Conservation (phyloP, 2,113 vertebrate species). For the Origma solitaria region DNA sequence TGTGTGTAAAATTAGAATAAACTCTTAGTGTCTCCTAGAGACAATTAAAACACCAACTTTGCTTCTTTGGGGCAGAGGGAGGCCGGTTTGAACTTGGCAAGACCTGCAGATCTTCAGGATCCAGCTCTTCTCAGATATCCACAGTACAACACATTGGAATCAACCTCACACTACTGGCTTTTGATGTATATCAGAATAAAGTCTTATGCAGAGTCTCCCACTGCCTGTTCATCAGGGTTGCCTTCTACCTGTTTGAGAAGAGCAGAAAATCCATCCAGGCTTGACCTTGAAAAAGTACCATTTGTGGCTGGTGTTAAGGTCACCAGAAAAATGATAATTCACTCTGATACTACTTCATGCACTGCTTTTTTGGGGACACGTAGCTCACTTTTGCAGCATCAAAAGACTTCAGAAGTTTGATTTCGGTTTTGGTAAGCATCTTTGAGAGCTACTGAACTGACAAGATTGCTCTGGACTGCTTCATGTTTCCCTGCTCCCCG, state of each 20-base stretch:
- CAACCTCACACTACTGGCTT: neutral
- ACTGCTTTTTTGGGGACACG: neutral
- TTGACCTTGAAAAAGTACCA: neutral
- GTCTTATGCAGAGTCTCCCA: neutral
- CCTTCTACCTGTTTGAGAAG: neutral
- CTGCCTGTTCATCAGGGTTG: neutral
- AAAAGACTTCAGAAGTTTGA: neutral
- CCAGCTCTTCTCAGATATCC: neutral
- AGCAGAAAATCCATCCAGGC: neutral
- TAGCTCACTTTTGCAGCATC: neutral
- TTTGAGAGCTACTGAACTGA: neutral
- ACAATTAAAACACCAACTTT: neutral
- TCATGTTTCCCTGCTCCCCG: neutral
- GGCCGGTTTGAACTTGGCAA: neutral
- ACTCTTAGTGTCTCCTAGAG: neutral
- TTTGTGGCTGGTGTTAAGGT: neutral
- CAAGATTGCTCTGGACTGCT: neutral
- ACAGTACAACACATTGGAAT: neutral
- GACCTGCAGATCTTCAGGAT: neutral
- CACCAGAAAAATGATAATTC: neutral
- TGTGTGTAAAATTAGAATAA: neutral
- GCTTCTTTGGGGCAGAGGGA: neutral
- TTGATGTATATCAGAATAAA: too few relatives aligned
- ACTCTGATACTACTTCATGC: accelerated
- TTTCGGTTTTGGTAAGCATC: neutral